Percentiles rank a stretch among this genome's conserved stretches.
Evolutionary conservation across 2,797 vertebrate genomes (phyloP).

Genomic region (Galago senegalensis): DNA sequence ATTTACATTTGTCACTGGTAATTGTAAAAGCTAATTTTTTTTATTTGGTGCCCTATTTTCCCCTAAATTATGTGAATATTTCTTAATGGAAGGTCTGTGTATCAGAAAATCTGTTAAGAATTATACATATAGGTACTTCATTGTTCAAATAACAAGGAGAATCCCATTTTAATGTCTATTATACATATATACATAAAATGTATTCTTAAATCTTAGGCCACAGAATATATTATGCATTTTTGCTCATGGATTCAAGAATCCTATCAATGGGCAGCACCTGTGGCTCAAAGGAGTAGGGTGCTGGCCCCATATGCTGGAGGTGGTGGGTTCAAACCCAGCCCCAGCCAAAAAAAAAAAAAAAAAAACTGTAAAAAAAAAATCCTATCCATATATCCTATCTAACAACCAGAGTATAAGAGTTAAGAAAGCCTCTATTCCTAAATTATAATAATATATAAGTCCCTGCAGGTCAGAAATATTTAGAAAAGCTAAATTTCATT

Average conservation of each 20-base stretch:
- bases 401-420: constrained; percentile 49
- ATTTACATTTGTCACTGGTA: constrained; percentile 83
- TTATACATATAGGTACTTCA: constrained; percentile 62
- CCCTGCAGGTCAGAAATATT: constrained; percentile 57
- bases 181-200: constrained; percentile 42
- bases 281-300: too few relatives aligned
- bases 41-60: constrained; percentile 70
- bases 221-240: constrained; percentile 60
- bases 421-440: constrained; percentile 57
- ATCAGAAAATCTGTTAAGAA: constrained; percentile 68
- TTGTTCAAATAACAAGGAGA: constrained; percentile 72
- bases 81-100: constrained; percentile 61
- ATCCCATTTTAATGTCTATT: constrained; percentile 72
- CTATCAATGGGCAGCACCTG: neutral
- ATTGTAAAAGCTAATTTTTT: constrained; percentile 74
- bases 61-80: constrained; percentile 67
- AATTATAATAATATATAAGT: constrained; percentile 67
- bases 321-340: too few relatives aligned
- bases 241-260: constrained; percentile 45
- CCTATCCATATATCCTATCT: constrained; percentile 44
- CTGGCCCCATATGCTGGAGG: too few relatives aligned
- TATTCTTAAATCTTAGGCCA: constrained; percentile 43
- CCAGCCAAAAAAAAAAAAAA: too few relatives aligned
- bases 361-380: neutral
- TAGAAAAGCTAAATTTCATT: constrained; percentile 70